A percentile compares a stretch with the other conserved stretches of the same genome.
These are phyloP conservation scores for Cephus spinipes DNA, from an alignment of 2,888 invertebrate genomes.

Conservation along the genomic window DNA sequence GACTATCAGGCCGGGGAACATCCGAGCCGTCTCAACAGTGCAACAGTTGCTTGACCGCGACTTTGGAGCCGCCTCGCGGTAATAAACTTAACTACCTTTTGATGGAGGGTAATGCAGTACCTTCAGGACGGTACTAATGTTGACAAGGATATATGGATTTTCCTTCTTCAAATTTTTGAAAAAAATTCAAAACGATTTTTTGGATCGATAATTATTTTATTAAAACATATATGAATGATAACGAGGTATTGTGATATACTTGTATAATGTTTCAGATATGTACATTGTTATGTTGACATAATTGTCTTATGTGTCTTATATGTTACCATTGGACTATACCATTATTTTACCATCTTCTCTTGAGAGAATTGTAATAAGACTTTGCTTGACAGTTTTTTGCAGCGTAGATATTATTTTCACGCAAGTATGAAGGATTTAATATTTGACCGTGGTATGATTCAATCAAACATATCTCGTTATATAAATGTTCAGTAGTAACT, in stretches of 20 bases:
- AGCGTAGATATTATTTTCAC: slow-evolving; percentile 11
- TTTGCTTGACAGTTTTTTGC: slow-evolving; percentile 23
- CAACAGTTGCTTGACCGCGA: slow-evolving; percentile 36
- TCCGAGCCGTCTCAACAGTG: slow-evolving; percentile 22
- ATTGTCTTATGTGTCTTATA: not conserved
- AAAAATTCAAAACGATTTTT: not conserved
- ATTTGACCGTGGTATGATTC: slow-evolving; percentile 54
- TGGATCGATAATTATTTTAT: not conserved
- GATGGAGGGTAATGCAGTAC: not conserved
- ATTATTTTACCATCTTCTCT: slow-evolving; percentile 29
- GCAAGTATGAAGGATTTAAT: slow-evolving; percentile 25
- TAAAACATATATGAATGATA: not conserved
- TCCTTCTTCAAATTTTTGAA: not conserved
- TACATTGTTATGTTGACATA: not conserved
- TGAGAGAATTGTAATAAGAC: slow-evolving; percentile 19
- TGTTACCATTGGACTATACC: too few relatives aligned
- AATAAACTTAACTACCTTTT: slow-evolving; percentile 15
- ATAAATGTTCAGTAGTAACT: slow-evolving; percentile 57
- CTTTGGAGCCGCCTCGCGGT: slow-evolving; percentile 7
- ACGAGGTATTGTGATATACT: not conserved
- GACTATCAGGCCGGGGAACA: slow-evolving; percentile 19
- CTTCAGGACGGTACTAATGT: not conserved
- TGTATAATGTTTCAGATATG: not conserved
- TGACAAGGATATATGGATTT: not conserved
- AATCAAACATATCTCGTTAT: slow-evolving; percentile 58